Conservation (phyloP, 2,888 invertebrate genomes). For the Ormyrus rosae region DNA sequence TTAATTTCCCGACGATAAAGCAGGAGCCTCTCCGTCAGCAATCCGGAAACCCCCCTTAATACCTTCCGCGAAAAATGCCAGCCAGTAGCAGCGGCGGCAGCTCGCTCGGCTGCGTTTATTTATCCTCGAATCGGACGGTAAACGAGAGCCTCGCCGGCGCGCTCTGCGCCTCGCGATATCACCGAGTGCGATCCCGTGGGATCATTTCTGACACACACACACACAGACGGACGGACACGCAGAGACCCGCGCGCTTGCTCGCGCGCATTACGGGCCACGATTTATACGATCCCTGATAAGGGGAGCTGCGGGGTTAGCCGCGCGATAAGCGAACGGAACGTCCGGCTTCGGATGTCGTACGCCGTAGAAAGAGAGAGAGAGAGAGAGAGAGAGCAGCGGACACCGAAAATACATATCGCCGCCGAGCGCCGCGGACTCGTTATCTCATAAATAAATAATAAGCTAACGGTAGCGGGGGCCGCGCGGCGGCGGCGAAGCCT, state of each 20-base stretch:
- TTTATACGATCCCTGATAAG: constrained; percentile 63
- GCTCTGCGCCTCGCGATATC: neutral
- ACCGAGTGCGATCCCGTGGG: constrained; percentile 51
- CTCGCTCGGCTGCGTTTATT: constrained; percentile 6
- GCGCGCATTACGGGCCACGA: constrained; percentile 60
- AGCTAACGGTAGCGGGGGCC: constrained; percentile 27
- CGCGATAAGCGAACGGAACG: constrained; percentile 58
- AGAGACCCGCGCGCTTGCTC: no score
- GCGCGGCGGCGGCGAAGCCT: no score
- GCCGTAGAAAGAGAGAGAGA: neutral
- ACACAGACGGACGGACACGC: neutral
- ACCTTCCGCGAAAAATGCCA: no score
- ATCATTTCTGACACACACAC: constrained; percentile 59
- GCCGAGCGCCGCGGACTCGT: constrained; percentile 18
- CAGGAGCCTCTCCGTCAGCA: no score
- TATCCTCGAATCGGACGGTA: neutral
- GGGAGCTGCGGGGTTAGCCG: constrained; percentile 9
- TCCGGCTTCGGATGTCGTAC: constrained; percentile 50
- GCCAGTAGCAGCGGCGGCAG: no score
- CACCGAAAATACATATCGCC: constrained; percentile 47
- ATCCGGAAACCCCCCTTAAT: no score
- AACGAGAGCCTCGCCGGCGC: neutral
- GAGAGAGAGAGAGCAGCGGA: constrained; percentile 13
- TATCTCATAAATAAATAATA: constrained; percentile 55
- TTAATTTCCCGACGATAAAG: no score